Base-by-base conservation (phyloP, 2,888 invertebrate species). In the Drosophila histrio region DNA sequence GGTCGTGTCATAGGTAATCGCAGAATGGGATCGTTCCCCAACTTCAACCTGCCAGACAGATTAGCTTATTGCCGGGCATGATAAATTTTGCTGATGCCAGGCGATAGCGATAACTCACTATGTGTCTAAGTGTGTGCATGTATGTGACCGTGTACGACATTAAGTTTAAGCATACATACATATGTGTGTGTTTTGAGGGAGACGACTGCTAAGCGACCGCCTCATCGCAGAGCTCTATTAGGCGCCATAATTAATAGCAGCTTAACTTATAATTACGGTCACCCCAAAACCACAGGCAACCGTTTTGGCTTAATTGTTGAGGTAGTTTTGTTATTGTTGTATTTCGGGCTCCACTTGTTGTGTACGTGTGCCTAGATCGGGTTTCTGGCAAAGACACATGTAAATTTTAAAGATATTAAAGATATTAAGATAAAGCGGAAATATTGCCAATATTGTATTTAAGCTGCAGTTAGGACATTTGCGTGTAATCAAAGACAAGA, bases 191-290 rank as follows among this genome's bases (percentile, higher is more conserved):
- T 52, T 8, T 46, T 22, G 30, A 73, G 54, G 19, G 7, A 28
- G 5, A 17, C 36, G 38, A 21, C 13, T 38, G n/a, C 28, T 28
- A 38, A 39, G 13, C 53, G 22, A 56, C 54, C 13, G 26, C 47
- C 26, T 30, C 46, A 38, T 17, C 36, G 24, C n/a, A 8, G 34
- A 15, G 57, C 62, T 64, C 66, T 68, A 79, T 79, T 82, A 72
- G 83, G 79, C 72, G 72, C 87, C 84, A 86, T 85, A 85, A 85
- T 85, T 89, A 85, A 85, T 89, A 89, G 89, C 88, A 82, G 89
- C 89, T 85, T 85, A 89, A 82, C 89, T 84, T 84, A 89, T 84
- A 89, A 85, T 85, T 85, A 85, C 88, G 88, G 88, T 89, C 84
- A 79, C 83, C 67, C 83, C 62, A 70, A 73, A 70, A 77, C 83